Evolutionary conservation across 1,140 invertebrate genomes (phyloP).

Genomic region (Stegodyphus dumicola): DNA sequence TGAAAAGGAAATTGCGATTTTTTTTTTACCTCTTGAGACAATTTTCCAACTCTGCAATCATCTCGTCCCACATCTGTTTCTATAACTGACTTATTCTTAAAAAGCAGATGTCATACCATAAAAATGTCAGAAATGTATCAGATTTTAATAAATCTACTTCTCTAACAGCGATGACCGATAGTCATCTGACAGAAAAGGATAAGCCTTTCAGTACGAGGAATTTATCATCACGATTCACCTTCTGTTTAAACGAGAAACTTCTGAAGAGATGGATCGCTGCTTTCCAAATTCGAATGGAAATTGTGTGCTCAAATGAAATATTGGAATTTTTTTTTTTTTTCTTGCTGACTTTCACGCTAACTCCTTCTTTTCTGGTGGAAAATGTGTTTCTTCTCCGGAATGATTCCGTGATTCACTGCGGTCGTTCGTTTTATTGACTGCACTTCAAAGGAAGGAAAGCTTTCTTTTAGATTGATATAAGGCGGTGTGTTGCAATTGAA

Average conservation of each 20-base stretch:
- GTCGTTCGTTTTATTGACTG: conserved; percentile 19
- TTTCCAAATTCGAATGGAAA: conserved; percentile 50
- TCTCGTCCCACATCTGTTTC: too few relatives aligned
- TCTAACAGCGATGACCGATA: conserved; percentile 16
- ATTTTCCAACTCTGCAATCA: too few relatives aligned
- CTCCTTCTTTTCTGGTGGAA: conserved; percentile 10
- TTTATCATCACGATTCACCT: conserved; percentile 44
- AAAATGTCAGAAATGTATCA: too few relatives aligned
- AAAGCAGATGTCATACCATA: too few relatives aligned
- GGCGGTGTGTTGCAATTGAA: too few relatives aligned
- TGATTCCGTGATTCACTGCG: conserved; percentile 32
- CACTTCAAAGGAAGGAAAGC: background rate
- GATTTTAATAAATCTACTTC: background rate
- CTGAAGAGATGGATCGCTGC: conserved; percentile 39
- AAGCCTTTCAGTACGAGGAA: conserved; percentile 16
- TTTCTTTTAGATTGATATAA: background rate
- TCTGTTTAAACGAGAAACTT: conserved; percentile 42
- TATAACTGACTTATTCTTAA: too few relatives aligned
- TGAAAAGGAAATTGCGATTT: too few relatives aligned
- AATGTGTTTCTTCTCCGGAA: conserved; percentile 34
- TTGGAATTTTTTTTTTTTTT: conserved; percentile 25
- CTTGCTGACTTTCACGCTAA: background rate
- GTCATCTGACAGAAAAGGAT: conserved; percentile 17
- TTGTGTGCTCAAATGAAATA: conserved; percentile 55
- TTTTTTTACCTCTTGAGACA: too few relatives aligned